These are phyloP conservation scores for Hippocampus barbouri DNA, from an alignment of 2,113 vertebrate species.

Conservation along the genomic window DNA sequence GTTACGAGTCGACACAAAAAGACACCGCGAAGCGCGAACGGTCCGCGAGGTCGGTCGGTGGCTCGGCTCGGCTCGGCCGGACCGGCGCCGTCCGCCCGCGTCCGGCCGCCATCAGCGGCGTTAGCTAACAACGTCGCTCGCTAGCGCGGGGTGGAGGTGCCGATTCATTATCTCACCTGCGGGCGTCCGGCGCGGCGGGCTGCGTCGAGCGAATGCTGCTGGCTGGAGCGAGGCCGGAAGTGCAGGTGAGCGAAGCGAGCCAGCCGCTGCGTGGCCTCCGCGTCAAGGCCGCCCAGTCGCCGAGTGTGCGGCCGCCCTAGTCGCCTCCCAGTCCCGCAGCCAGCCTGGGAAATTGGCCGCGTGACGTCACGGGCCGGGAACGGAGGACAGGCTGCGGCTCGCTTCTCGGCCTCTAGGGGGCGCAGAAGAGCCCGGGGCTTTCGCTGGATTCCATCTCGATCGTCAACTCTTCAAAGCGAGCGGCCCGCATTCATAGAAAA, in stretches of 20 bases:
- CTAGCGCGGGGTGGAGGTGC: too few species aligned
- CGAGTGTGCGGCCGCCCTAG: conserved; percentile 31
- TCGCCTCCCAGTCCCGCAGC: conserved; percentile 57
- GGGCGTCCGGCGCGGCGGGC: not conserved
- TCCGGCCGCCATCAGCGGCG: not conserved
- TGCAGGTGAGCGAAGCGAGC: not conserved
- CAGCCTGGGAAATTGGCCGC: conserved; percentile 58
- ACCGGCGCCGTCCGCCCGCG: not conserved
- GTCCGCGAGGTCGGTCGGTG: not conserved
- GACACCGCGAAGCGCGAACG: not conserved
- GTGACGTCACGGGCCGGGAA: conserved; percentile 54
- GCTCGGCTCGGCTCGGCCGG: not conserved
- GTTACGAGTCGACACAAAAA: not conserved
- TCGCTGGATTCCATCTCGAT: too few species aligned
- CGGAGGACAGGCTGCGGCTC: too few species aligned
- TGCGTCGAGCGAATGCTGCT: not conserved
- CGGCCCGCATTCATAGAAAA: accelerated
- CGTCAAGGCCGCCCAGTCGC: too few species aligned
- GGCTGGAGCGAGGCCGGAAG: not conserved
- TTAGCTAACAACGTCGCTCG: conserved; percentile 5
- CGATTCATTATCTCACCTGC: not conserved
- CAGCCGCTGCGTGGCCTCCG: not conserved
- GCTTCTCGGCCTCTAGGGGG: conserved; percentile 18
- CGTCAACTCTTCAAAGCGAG: too few species aligned
- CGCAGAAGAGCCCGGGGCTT: conserved; percentile 5